These are phyloP conservation scores for Ceuthmochares aereus DNA, from an alignment of 2,113 vertebrate genomes.

Conservation along the genomic window DNA sequence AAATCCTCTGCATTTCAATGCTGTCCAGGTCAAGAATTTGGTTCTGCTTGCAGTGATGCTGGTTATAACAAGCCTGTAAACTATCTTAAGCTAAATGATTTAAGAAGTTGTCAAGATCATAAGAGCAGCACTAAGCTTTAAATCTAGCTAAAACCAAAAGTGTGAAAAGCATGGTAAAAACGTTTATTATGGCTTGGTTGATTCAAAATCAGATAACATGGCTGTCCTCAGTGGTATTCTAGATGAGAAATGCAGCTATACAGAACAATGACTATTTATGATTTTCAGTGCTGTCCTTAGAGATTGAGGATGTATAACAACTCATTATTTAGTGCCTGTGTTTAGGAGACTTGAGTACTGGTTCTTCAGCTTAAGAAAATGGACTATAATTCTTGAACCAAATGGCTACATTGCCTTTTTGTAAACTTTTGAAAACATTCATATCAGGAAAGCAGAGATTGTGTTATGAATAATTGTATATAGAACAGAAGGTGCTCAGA, in stretches of 20 bases:
- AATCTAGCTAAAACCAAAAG: background rate
- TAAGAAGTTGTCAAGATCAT: background rate
- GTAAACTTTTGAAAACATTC: background rate
- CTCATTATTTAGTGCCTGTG: background rate
- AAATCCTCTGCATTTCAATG: background rate
- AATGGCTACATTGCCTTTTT: background rate
- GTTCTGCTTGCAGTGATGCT: background rate
- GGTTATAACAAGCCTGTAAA: background rate
- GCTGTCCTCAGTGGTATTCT: background rate
- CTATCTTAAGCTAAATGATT: background rate
- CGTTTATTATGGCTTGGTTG: background rate
- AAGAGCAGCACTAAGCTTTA: background rate
- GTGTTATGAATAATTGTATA: slow-evolving; percentile 2
- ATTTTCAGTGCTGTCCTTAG: background rate
- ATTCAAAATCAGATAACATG: background rate
- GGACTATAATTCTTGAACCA: background rate
- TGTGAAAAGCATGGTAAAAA: background rate
- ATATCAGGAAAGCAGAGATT: background rate
- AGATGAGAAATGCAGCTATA: background rate
- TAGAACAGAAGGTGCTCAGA: slow-evolving; percentile 15
- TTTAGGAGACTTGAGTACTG: background rate
- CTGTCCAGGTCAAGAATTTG: background rate
- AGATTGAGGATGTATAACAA: background rate
- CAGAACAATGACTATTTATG: background rate
- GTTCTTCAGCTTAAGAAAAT: background rate